phyloP scores from a whole-genome alignment of 2,888 invertebrate species.

The Melanchra persicariae region DNA sequence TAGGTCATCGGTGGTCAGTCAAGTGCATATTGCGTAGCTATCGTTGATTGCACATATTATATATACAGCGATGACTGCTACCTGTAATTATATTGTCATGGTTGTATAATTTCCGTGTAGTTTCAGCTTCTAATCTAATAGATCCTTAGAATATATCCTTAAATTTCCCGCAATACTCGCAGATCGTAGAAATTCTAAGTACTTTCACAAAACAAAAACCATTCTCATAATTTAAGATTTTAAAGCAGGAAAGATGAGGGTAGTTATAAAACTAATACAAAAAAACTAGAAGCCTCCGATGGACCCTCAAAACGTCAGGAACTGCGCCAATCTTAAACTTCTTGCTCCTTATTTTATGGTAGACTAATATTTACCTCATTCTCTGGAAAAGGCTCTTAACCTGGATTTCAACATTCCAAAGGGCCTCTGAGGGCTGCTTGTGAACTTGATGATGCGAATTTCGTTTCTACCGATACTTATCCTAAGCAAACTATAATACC shows the following conservation, averaged over 20 bases:
- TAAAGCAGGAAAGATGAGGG: neutral
- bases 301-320: no score
- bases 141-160: no score
- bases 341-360: neutral
- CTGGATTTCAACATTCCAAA: neutral
- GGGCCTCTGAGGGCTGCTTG: neutral
- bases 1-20: slow-evolving; percentile 13
- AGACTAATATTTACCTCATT: neutral
- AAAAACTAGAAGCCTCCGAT: no score
- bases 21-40: slow-evolving; percentile 7
- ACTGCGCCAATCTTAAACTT: no score
- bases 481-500: slow-evolving; percentile 12
- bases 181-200: neutral
- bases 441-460: neutral
- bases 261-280: no score
- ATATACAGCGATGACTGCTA: neutral
- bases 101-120: slow-evolving; percentile 2
- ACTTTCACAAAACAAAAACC: neutral
- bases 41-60: slow-evolving; percentile 20
- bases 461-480: neutral
- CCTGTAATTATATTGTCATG: neutral
- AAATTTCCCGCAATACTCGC: neutral
- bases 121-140: neutral
- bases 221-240: neutral
- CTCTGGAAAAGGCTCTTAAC: neutral